These are phyloP conservation scores for Hydrocynus forskahlii DNA, from an alignment of 2,797 vertebrate species.

Conservation along the genomic window DNA sequence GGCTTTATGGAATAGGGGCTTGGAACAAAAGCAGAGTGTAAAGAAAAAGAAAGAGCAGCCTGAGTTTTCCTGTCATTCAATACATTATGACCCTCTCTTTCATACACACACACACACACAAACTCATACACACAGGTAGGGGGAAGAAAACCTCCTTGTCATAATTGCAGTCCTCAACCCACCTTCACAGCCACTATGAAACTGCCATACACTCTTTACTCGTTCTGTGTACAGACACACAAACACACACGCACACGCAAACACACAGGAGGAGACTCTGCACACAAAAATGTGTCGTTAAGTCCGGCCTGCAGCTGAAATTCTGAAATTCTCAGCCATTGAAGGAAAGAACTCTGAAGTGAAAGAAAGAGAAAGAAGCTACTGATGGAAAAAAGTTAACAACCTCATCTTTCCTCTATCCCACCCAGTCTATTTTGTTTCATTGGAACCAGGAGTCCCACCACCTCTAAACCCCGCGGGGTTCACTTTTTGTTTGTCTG, in stretches of 20 bases:
- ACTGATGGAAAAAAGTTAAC: background rate
- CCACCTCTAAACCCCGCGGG: constrained; percentile 53
- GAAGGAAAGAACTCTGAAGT: constrained; percentile 47
- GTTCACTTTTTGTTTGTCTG: constrained; percentile 28
- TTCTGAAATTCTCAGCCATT: too few species aligned
- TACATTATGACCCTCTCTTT: constrained; percentile 70
- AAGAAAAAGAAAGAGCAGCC: constrained; percentile 48
- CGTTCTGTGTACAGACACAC: constrained; percentile 5
- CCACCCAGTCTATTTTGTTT: constrained; percentile 8
- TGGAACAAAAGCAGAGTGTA: constrained; percentile 80
- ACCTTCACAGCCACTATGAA: too few species aligned
- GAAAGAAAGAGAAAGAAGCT: background rate
- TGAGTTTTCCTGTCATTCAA: constrained; percentile 85
- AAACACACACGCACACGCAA: background rate
- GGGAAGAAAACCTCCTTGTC: constrained; percentile 65
- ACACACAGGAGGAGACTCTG: background rate
- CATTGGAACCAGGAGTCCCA: constrained; percentile 47
- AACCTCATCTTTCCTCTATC: constrained; percentile 6
- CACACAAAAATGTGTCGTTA: background rate
- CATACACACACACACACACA: constrained; percentile 64
- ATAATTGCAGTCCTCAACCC: constrained; percentile 70
- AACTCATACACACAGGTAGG: constrained; percentile 18
- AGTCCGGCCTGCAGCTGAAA: background rate
- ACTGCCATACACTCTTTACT: constrained; percentile 3
- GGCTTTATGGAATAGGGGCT: constrained; percentile 77